Evolutionary conservation across 1,140 invertebrate species (phyloP).

Genomic region (Xylocopa sonorina): DNA sequence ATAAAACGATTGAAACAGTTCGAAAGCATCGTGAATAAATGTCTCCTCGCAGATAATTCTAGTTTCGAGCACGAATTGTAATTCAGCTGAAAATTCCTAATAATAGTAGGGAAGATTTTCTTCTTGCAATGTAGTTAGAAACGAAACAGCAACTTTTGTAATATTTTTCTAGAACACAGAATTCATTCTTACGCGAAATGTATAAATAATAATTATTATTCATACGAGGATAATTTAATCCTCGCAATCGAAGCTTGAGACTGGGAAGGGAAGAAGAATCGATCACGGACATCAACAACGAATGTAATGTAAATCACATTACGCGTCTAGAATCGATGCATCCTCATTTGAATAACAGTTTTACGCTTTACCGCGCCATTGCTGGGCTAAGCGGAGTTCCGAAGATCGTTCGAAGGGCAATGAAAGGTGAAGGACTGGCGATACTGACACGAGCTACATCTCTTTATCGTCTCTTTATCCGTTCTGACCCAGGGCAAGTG

Average conservation of each 20-base stretch:
- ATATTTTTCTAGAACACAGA: too few species aligned
- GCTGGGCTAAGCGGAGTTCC: conserved; percentile 62
- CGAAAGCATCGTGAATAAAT: neutral
- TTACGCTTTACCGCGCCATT: conserved; percentile 30
- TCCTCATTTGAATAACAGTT: conserved; percentile 40
- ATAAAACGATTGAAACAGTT: neutral
- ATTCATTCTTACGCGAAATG: too few species aligned
- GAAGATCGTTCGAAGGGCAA: conserved; percentile 57
- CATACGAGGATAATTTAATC: too few species aligned
- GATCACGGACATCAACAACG: neutral
- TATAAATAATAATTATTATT: too few species aligned
- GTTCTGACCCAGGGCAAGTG: conserved; percentile 64
- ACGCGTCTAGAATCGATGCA: conserved; percentile 15
- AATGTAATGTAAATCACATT: neutral
- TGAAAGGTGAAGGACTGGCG: conserved; percentile 61
- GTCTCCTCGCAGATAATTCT: neutral
- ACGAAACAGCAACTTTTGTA: too few species aligned
- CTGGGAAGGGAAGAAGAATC: neutral
- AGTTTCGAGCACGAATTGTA: too few species aligned
- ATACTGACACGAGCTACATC: conserved; percentile 65
- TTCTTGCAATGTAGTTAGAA: too few species aligned
- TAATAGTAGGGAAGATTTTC: too few species aligned
- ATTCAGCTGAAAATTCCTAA: too few species aligned
- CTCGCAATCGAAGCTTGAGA: too few species aligned
- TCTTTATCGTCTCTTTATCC: conserved; percentile 65